Conservation (phyloP, 2,113 vertebrate species). For the Dissostichus mawsoni region DNA sequence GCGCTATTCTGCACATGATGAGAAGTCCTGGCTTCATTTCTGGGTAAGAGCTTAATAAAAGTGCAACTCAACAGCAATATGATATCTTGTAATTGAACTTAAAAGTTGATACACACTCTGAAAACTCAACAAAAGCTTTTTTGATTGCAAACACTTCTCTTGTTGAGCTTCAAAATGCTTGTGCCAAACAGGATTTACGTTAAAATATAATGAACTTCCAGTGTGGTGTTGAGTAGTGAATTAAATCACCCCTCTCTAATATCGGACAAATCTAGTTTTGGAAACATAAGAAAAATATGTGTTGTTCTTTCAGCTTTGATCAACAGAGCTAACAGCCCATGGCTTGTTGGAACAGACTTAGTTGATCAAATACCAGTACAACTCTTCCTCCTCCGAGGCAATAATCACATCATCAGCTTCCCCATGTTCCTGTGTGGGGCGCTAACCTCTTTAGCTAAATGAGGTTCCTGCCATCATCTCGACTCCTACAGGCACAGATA, state of each 20-base stretch:
- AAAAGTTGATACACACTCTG: no score
- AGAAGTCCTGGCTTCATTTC: no score
- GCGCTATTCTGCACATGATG: no score
- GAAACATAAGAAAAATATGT: no score
- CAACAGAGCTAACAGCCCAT: neutral
- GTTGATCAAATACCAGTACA: neutral
- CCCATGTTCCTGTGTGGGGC: conserved; percentile 53
- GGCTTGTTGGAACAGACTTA: neutral
- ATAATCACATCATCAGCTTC: conserved; percentile 64
- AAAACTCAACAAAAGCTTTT: no score
- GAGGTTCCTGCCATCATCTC: conserved; percentile 57
- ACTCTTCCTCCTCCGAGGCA: conserved; percentile 17
- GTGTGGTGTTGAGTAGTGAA: neutral
- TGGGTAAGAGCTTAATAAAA: no score
- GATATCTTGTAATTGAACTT: no score
- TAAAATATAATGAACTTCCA: neutral
- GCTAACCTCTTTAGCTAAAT: conserved; percentile 75
- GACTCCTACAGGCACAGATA: conserved; percentile 48
- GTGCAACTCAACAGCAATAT: no score
- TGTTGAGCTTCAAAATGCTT: no score
- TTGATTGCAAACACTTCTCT: no score
- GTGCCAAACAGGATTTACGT: neutral
- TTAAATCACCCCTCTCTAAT: no score
- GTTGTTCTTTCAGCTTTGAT: neutral
- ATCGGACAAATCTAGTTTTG: no score